Percentiles rank a stretch among this genome's conserved stretches.
These are phyloP conservation scores for Gymnocypris eckloni DNA, from an alignment of 2,797 vertebrate genomes.

Conservation along the genomic window DNA sequence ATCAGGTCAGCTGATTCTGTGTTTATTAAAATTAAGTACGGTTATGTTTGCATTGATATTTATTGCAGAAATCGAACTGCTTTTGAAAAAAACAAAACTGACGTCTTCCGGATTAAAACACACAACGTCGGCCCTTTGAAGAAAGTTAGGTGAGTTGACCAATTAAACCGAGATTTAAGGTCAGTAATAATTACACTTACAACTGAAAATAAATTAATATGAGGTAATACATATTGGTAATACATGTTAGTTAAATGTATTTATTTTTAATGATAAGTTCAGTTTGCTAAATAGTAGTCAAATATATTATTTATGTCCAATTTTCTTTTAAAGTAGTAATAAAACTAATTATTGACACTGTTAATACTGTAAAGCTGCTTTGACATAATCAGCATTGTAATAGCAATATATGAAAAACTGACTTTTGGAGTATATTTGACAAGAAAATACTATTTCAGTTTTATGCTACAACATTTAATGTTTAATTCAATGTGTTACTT, in stretches of 20 bases:
- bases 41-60: conserved; percentile 38
- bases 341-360: not conserved
- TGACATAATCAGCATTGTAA: too few relatives aligned
- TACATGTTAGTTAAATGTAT: not conserved
- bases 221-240: not conserved
- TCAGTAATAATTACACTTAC: not conserved
- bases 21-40: not conserved
- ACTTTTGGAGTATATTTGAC: not conserved
- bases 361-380: too few relatives aligned
- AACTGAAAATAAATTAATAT: not conserved
- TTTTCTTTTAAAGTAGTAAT: not conserved
- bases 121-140: conserved; percentile 91
- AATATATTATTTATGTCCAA: not conserved
- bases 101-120: conserved; percentile 94
- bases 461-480: not conserved
- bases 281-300: not conserved
- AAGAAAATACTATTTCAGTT: not conserved
- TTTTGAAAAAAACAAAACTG: conserved; percentile 90
- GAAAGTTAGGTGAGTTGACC: conserved; percentile 86
- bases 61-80: conserved; percentile 90
- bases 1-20: not conserved
- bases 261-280: not conserved
- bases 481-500: not conserved
- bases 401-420: too few relatives aligned
- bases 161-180: not conserved